These are phyloP conservation scores for Panagrolaimus sp. DNA, from an alignment of 1,140 invertebrate species.

Conservation along the genomic window DNA sequence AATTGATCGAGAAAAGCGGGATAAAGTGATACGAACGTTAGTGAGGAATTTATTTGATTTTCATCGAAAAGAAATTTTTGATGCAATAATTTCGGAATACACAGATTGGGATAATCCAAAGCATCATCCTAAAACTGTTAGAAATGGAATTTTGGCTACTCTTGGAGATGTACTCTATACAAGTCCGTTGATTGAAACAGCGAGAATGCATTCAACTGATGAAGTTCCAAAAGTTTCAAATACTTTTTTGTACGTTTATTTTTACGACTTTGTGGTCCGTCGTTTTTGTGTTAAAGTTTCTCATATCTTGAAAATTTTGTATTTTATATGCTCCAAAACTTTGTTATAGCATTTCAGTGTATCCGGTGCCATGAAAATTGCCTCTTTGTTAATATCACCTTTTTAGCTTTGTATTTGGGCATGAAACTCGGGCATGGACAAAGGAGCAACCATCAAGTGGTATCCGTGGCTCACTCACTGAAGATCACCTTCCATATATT, in stretches of 20 bases:
- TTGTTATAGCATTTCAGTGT: too few relatives aligned
- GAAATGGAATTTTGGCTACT: conserved; percentile 83
- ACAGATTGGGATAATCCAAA: conserved; percentile 85
- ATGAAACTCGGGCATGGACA: conserved; percentile 74
- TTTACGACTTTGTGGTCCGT: too few relatives aligned
- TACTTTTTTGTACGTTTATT: conserved; percentile 81
- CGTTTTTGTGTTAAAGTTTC: conserved; percentile 24
- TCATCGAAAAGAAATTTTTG: conserved; percentile 91
- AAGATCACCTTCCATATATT: conserved; percentile 84
- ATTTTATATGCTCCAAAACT: too few relatives aligned
- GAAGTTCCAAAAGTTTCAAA: conserved; percentile 60
- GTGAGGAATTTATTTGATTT: conserved; percentile 70
- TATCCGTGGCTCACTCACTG: conserved; percentile 75
- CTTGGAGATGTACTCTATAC: conserved; percentile 80
- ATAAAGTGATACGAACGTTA: conserved; percentile 68
- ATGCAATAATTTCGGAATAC: conserved; percentile 92
- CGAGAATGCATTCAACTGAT: conserved; percentile 74
- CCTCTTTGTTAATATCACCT: conserved; percentile 37
- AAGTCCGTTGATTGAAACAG: conserved; percentile 81
- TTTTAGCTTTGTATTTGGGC: conserved; percentile 54
- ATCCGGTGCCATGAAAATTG: too few relatives aligned
- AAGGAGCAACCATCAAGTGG: conserved; percentile 77
- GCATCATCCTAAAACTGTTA: conserved; percentile 76
- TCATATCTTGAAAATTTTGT: conserved; percentile 16
- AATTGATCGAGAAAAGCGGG: conserved; percentile 74